Conservation (phyloP, 2,888 invertebrate species). For the Hoplodrina ambigua region DNA sequence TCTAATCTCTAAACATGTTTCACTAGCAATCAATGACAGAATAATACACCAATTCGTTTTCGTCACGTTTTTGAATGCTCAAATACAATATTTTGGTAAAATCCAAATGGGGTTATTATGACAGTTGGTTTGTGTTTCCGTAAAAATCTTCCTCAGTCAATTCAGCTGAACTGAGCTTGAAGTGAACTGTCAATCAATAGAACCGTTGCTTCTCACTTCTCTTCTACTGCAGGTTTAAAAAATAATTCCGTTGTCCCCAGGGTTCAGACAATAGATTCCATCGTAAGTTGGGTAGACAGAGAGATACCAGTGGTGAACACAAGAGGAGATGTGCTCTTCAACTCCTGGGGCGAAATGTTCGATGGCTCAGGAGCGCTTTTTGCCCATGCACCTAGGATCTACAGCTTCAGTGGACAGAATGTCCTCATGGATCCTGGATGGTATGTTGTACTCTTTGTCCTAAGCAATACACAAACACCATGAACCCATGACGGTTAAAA, state of each 20-base stretch:
- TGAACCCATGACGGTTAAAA: too few relatives aligned
- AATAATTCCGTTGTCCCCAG: conserved; percentile 73
- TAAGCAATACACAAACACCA: too few relatives aligned
- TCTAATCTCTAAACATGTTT: not conserved
- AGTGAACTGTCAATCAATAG: too few relatives aligned
- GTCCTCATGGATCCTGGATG: conserved; percentile 96
- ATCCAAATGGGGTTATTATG: not conserved
- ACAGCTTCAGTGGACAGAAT: conserved; percentile 98
- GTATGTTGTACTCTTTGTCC: conserved; percentile 89
- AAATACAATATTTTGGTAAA: not conserved
- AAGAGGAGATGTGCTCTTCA: conserved; percentile 97
- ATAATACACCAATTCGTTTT: not conserved
- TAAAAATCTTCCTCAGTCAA: too few relatives aligned
- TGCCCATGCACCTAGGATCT: conserved; percentile 96
- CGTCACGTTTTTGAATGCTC: not conserved
- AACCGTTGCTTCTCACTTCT: too few relatives aligned
- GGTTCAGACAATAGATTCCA: conserved; percentile 97
- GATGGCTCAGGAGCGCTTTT: conserved; percentile 96
- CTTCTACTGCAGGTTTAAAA: not conserved
- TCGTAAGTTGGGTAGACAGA: conserved; percentile 96
- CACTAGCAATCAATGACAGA: not conserved
- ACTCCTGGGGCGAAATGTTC: conserved; percentile 98
- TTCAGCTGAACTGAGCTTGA: too few relatives aligned
- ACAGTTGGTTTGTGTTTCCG: too few relatives aligned
- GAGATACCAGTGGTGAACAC: conserved; percentile 97